phyloP scores from a whole-genome alignment of 2,113 vertebrate genomes.

The Hippocampus guttulatus region DNA sequence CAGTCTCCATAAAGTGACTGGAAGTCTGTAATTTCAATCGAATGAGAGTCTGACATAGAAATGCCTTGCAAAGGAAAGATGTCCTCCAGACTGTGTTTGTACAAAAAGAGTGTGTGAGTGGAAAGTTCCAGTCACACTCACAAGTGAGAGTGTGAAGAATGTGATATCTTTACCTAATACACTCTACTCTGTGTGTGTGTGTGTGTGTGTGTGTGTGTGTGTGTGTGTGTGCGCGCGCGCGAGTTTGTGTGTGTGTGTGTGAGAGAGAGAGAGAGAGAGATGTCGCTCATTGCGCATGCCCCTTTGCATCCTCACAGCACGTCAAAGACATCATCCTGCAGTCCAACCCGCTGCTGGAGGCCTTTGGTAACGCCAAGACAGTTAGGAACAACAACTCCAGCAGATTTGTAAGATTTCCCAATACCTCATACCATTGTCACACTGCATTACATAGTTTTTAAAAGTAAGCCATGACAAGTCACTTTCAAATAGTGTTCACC shows the following conservation, averaged over 20 bases:
- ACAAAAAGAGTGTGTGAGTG: constrained; percentile 21
- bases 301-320: constrained; percentile 73
- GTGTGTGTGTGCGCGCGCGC: neutral
- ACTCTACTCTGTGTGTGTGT: constrained; percentile 6
- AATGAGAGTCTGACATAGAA: constrained; percentile 59
- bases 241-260: constrained; percentile 5
- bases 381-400: constrained; percentile 98
- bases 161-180: constrained; percentile 30
- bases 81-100: constrained; percentile 52
- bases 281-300: constrained; percentile 31
- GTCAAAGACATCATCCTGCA: constrained; percentile 98
- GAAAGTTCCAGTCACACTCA: constrained; percentile 52
- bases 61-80: constrained; percentile 47
- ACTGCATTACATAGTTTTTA: neutral
- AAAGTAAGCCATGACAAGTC: constrained; percentile 19
- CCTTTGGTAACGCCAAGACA: constrained; percentile 96
- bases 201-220: constrained; percentile 24
- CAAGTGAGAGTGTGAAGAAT: constrained; percentile 32
- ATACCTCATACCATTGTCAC: neutral
- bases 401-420: constrained; percentile 84
- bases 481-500: neutral
- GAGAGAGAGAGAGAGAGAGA: neutral
- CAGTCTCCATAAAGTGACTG: neutral
- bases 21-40: constrained; percentile 51
- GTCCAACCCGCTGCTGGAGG: constrained; percentile 94